Evolutionary conservation across 2,888 invertebrate species (phyloP), one percentile per base, ranked within the genome.

Genomic region (Liopterus haemorrhoidalis): DNA sequence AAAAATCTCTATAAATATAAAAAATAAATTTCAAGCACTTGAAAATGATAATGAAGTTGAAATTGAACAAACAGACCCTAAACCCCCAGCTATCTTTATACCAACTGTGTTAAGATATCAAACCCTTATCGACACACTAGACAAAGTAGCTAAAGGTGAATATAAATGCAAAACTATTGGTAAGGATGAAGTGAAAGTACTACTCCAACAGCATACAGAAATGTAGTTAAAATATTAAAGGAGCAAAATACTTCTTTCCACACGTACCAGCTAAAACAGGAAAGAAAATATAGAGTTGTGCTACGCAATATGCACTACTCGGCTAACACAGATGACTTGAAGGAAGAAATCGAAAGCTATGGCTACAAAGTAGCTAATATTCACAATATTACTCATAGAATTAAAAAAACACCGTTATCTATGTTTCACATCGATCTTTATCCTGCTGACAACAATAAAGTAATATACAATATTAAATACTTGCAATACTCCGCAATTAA

Each of bases 301-400:
- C 20, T 42, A 25, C 12, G 35, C 12, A 37, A 43, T 28, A 27
- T 35, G 14, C 36, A 36, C 27, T 37, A 35, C 20, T 42, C 36
- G n/a, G 37, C 30, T 9, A 30, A 37, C 22, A 9, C 4, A 20
- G 21, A 43, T 12, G 43, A 43, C 9, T 32, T 43, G 9, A 37
- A 43, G 30, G 18, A 2, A 33, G 30, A 43, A 37, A 43, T 43
- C 6, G 37, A 37, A 43, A 14, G 12, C n/a, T 16, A 37, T 25
- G 12, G 43, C 12, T 37, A 36, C 21, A 28, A 36, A 28, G 36
- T 42, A 11, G 5, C n/a, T 9, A 36, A 42, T 21, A 42, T 42
- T 24, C 25, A 43, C 6, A 43, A 43, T 19, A 41, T 41, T 8
- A 41, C 31, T 11, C 41, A 41, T 33, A 32, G 14, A 22, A 33